phyloP scores from a whole-genome alignment of 2,113 vertebrate species.

The Tor tambroides region DNA sequence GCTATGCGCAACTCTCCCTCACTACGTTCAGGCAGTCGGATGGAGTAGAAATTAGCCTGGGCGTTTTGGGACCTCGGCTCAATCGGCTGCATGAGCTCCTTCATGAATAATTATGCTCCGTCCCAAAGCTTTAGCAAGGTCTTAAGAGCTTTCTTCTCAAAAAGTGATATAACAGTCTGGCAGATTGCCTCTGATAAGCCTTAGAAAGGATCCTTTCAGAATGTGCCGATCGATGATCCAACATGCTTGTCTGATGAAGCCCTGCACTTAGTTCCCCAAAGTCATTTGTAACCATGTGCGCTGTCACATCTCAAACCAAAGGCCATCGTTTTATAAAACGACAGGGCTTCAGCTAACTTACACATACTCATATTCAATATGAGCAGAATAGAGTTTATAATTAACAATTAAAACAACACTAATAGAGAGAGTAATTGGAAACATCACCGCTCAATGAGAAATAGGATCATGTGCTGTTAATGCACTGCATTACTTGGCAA shows the following conservation, averaged over 20 bases:
- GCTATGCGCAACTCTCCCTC: not conserved
- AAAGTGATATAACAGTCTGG: slow-evolving; percentile 48
- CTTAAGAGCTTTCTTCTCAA: slow-evolving; percentile 58
- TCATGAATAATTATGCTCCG: slow-evolving; percentile 61
- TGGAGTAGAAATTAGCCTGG: slow-evolving; percentile 43
- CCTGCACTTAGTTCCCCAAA: slow-evolving; percentile 5
- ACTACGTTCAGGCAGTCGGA: slow-evolving; percentile 15
- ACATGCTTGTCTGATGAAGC: slow-evolving; percentile 52
- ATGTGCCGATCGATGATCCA: slow-evolving; percentile 49
- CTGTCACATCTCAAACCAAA: slow-evolving; percentile 35
- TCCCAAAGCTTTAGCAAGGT: slow-evolving; percentile 48
- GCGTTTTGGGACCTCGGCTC: slow-evolving; percentile 39
- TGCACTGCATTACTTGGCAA: slow-evolving; percentile 9
- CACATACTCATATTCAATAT: not conserved
- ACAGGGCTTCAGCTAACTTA: not conserved
- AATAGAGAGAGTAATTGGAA: slow-evolving; percentile 27
- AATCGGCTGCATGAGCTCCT: slow-evolving; percentile 24
- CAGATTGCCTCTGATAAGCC: slow-evolving; percentile 51
- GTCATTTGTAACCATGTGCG: slow-evolving; percentile 22
- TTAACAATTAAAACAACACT: slow-evolving; percentile 39
- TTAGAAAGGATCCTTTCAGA: slow-evolving; percentile 54
- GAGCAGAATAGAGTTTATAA: not conserved
- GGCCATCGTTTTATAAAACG: slow-evolving; percentile 33
- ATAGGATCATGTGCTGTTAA: slow-evolving; percentile 39
- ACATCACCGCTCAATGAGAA: slow-evolving; percentile 30